Percentiles rank a stretch among this genome's conserved stretches.
phyloP scores from a whole-genome alignment of 2,113 vertebrate genomes.

The Caranx melampygus region DNA sequence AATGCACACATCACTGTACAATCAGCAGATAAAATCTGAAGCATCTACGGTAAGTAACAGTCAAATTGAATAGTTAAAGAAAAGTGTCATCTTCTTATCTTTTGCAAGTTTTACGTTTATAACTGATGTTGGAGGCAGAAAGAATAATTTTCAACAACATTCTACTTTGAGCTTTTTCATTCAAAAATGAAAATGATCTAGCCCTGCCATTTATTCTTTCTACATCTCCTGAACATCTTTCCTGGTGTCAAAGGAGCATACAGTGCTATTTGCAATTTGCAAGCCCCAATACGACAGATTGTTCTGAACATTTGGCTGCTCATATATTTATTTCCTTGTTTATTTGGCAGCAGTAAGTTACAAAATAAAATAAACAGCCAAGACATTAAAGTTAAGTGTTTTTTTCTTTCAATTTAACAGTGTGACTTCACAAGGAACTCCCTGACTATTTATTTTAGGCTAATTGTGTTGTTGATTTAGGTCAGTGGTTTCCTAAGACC shows the following conservation, averaged over 20 bases:
- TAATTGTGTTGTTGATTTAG: constrained; percentile 36
- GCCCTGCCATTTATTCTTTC: background rate
- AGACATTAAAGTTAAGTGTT: background rate
- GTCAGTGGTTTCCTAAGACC: constrained; percentile 26
- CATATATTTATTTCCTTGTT: constrained; percentile 1
- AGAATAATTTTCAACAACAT: background rate
- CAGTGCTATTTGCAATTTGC: background rate
- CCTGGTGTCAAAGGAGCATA: background rate
- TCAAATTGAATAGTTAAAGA: background rate
- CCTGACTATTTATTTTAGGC: constrained; percentile 13
- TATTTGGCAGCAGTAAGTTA: background rate
- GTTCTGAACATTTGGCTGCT: background rate
- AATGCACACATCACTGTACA: background rate
- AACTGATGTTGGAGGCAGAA: background rate
- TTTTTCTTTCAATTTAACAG: constrained; percentile 11
- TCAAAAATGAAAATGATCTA: background rate
- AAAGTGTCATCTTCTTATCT: background rate
- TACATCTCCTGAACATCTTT: background rate
- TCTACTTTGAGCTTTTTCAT: background rate
- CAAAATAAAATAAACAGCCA: constrained; percentile 15
- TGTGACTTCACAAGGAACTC: constrained; percentile 8
- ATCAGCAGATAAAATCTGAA: background rate
- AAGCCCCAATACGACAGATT: background rate
- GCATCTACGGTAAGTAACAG: background rate
- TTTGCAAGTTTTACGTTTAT: background rate